phyloP scores from a whole-genome alignment of 2,888 invertebrate genomes.

The Rhynchonema sp. region DNA sequence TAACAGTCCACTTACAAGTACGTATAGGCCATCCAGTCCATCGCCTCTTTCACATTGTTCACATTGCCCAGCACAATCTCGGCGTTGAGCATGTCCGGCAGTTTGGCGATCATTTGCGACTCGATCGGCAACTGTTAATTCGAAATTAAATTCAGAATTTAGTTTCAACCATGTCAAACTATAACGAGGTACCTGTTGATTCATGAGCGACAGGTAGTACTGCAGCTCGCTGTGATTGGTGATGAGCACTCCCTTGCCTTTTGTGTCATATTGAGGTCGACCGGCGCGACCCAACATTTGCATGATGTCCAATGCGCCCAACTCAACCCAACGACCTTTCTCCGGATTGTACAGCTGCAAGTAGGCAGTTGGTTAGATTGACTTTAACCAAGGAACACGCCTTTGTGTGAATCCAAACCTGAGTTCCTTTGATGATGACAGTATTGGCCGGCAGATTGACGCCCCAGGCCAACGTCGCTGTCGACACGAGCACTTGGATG shows the following conservation, averaged over 20 bases:
- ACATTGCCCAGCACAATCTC: conserved; percentile 90
- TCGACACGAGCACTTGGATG: conserved; percentile 90
- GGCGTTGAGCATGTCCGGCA: conserved; percentile 92
- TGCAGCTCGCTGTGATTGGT: conserved; percentile 97
- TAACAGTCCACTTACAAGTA: conserved; percentile 89
- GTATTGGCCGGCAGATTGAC: conserved; percentile 97
- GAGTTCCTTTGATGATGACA: conserved; percentile 86
- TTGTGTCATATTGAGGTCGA: conserved; percentile 90
- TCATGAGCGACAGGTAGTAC: conserved; percentile 85
- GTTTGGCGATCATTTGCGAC: conserved; percentile 72
- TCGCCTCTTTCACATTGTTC: conserved; percentile 68
- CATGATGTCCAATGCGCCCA: conserved; percentile 86
- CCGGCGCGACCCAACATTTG: conserved; percentile 97
- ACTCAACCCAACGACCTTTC: conserved; percentile 90
- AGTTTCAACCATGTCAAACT: too few relatives aligned
- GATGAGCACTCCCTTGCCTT: conserved; percentile 85
- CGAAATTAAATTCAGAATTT: too few relatives aligned
- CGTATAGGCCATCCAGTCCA: conserved; percentile 83
- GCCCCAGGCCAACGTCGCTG: conserved; percentile 97
- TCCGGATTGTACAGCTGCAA: conserved; percentile 86
- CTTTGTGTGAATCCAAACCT: too few relatives aligned
- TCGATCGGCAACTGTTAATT: conserved; percentile 68
- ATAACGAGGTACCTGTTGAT: conserved; percentile 57
- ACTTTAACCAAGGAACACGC: too few relatives aligned
- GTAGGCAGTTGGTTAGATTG: too few relatives aligned